Evolutionary conservation across 2,113 vertebrate species (phyloP), one percentile per base, ranked within the genome.

Genomic region (Uropsilus gracilis): DNA sequence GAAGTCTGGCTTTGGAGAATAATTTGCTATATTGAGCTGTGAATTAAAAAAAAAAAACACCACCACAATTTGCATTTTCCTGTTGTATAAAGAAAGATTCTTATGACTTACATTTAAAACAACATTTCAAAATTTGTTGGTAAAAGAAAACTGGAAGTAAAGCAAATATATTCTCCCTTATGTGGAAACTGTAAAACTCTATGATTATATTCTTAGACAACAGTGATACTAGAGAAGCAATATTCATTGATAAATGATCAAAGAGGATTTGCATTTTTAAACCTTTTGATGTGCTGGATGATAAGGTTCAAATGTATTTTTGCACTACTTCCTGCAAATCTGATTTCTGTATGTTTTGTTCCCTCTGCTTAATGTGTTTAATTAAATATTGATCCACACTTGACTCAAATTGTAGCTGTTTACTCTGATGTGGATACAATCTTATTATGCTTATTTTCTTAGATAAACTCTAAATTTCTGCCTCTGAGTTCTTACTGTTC

Each of bases 371-470:
- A 94, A 57, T 91, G 44, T 61, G 18, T 72, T 91, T 93, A 90
- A 95, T 96, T 93, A 91, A 95, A 95, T 86, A 91, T 89, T 78
- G 46, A 95, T 94, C 72, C 50, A 72, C 37, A 55, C 22, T 61
- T 76, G 71, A 69, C n/a, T 81, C 68, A 87, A 87, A 81, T 86
- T 12, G 63, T 87, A 88, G 76, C 26, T 84, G 18, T 73, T 88
- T 42, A 72, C 48, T 48, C 4, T 80, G 85, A 77, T 26, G 20
- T 64, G 30, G 66, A 18, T 77, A 28, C 8, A 50, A 6, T 81
- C 20, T 77, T 85, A 32, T 46, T 13, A 2, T 84, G 73, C 17
- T 61, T 73, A 44, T 39, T 61, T 88, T 94, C 73, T 46, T 26
- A 84, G 77, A 76, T 91, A 87, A 84, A 95, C 26, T 63, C 42